Evolutionary conservation across 2,113 vertebrate genomes (phyloP).

Genomic region (Osmerus mordax): DNA sequence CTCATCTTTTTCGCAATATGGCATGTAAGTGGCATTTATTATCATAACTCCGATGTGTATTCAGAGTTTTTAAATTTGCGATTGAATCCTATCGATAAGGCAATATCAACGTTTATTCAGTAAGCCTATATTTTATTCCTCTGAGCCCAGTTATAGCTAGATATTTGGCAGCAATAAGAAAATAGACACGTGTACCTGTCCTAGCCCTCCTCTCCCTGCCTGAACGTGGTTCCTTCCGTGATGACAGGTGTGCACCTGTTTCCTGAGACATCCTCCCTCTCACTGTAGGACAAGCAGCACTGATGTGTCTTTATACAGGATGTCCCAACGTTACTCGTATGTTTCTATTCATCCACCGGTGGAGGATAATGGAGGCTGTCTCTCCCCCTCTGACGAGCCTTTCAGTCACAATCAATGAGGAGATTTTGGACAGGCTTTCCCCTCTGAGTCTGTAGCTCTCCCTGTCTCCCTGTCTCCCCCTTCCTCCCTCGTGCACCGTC

Average conservation of each 20-base stretch:
- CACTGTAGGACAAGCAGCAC: no score
- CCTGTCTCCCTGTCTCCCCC: background rate
- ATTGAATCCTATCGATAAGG: no score
- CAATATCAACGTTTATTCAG: no score
- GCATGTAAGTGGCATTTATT: conserved; percentile 82
- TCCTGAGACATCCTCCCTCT: background rate
- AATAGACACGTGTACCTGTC: background rate
- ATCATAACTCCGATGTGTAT: background rate
- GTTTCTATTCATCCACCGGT: no score
- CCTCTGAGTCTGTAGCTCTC: background rate
- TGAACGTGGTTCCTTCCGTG: background rate
- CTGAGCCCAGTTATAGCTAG: no score
- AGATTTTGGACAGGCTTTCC: conserved; percentile 20
- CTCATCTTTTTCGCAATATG: conserved; percentile 98
- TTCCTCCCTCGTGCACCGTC: background rate
- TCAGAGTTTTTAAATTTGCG: no score
- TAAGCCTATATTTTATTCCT: no score
- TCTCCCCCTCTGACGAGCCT: no score
- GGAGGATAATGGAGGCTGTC: no score
- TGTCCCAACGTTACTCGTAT: no score
- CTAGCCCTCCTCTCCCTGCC: background rate
- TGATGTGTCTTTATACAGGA: no score
- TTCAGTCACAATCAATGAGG: conserved; percentile 19
- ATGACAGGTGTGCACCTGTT: conserved; percentile 35
- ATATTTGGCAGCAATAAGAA: no score